These are phyloP conservation scores for Troides helena DNA, from an alignment of 2,888 invertebrate genomes.

Conservation along the genomic window DNA sequence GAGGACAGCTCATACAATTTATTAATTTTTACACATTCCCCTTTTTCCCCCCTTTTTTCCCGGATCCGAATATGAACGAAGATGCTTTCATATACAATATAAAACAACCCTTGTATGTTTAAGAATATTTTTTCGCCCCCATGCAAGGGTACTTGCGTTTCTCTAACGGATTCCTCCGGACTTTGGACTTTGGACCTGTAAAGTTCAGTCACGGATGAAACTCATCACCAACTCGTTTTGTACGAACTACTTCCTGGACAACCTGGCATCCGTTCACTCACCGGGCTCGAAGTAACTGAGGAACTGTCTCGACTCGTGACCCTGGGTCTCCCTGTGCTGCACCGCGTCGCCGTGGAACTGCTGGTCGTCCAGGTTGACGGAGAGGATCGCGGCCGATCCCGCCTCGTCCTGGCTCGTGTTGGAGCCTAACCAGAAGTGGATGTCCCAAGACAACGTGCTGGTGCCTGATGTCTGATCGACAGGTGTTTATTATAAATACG, in stretches of 20 bases:
- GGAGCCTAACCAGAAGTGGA: slow-evolving; percentile 94
- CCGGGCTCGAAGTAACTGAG: slow-evolving; percentile 88
- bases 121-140: neutral
- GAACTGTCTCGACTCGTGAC: slow-evolving; percentile 90
- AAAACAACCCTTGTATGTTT: neutral
- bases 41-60: too few species aligned
- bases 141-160: slow-evolving; percentile 26
- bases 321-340: slow-evolving; percentile 93
- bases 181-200: slow-evolving; percentile 15
- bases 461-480: slow-evolving; percentile 52
- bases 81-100: neutral
- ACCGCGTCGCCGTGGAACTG: slow-evolving; percentile 90
- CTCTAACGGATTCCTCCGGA: slow-evolving; percentile 9
- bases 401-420: slow-evolving; percentile 88
- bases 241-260: neutral
- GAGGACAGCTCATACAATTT: too few species aligned
- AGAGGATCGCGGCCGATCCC: slow-evolving; percentile 86
- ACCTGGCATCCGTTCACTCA: slow-evolving; percentile 40
- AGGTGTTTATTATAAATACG: neutral
- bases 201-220: neutral
- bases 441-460: slow-evolving; percentile 83
- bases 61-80: neutral
- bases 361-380: slow-evolving; percentile 90
- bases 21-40: too few species aligned
- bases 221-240: neutral